Base-by-base conservation (phyloP, 2,888 invertebrate genomes). In the Lamellibrachia satsuma region DNA sequence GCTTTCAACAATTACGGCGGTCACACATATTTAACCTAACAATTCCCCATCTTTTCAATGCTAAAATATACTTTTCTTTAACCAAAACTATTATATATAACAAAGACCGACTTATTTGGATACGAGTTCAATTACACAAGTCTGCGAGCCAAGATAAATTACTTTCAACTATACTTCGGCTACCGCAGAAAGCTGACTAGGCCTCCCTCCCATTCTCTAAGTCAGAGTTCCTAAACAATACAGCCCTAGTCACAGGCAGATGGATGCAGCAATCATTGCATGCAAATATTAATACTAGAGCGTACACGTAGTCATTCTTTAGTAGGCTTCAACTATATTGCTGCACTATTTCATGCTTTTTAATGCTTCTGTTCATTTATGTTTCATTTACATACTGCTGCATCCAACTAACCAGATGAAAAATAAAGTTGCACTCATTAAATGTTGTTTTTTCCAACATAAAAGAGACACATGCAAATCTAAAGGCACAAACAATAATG, bases 201-300 rank as follows among this genome's bases (percentile, higher is more conserved):
- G 75, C 75, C 22, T n/a, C n/a, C 6, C 11, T 75, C n/a, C 15
- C 15, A 4, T 75, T 75, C 22, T 75, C 75, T 22, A 75, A 75
- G 75, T 75, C 15, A 39, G 39, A 75, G 75, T n/a, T 22, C 3
- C 22, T 75, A 15, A 4, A 15, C n/a, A 75, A 15, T 6, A 75
- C n/a, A 15, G 15, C n/a, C 75, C n/a, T 0, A 75, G 6, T 11
- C n/a, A 75, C 60, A 6, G 15, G 15, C 75, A 39, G 39, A 39
- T 39, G 39, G 39, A 39, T 1, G 39, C 39, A 39, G 39, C 39
- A 39, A 39, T 39, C 4, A 75, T 75, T 75, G 75, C 75, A 75
- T 75, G 75, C 75, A 75, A 39, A 75, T 75, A 75, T 75, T 75
- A 75, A 75, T 75, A 75, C 75, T 75, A 75, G n/a, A 75, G n/a